Base-by-base conservation (phyloP, 2,888 invertebrate species). In the Pollenia angustigena region DNA sequence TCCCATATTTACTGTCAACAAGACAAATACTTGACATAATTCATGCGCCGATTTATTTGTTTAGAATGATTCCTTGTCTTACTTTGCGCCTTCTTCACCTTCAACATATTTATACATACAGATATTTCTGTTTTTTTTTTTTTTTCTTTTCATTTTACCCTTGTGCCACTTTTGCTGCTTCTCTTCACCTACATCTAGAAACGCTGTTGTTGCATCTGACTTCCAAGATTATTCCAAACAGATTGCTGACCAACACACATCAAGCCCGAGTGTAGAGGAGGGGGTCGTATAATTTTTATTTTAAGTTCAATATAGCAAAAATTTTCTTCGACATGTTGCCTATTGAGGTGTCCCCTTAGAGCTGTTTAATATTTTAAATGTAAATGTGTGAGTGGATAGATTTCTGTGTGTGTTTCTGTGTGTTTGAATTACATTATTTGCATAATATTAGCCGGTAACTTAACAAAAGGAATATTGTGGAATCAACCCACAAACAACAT, bases 1-100 rank as follows among this genome's bases (percentile, higher is more conserved):
- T 92, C 92, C 93, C 93, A 92, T 92, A 92, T 93, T 92, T 92
- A 92, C 93, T 93, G 92, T 93, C 92, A 92, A 92, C 93, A 91
- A 90, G 92, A 93, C 93, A 92, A 93, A 92, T 92, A 92, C 91
- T 92, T 91, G 91, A 91, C 92, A 92, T 92, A 92, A 93, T 90
- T 92, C 92, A 92, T 93, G 91, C 90, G 89, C 90, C 91, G 90
- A 90, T 90, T 90, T 90, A 89, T 89, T 88, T 89, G 87, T 81
- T 87, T 87, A 84, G 84, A 87, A 87, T 82, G 79, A 87, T 87
- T 83, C 78, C 75, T 81, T 82, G 84, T 87, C 80, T 84, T 80
- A 62, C 50, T 83, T 71, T 56, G 62, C 75, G 50, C 54, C 83
- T 62, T 62, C 69, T 78, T 82, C 66, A 76, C 78, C 64, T 56